A percentile compares a stretch with the other conserved stretches of the same genome.
phyloP scores from a whole-genome alignment of 1,140 invertebrate genomes.

The Tigriopus japonicus region DNA sequence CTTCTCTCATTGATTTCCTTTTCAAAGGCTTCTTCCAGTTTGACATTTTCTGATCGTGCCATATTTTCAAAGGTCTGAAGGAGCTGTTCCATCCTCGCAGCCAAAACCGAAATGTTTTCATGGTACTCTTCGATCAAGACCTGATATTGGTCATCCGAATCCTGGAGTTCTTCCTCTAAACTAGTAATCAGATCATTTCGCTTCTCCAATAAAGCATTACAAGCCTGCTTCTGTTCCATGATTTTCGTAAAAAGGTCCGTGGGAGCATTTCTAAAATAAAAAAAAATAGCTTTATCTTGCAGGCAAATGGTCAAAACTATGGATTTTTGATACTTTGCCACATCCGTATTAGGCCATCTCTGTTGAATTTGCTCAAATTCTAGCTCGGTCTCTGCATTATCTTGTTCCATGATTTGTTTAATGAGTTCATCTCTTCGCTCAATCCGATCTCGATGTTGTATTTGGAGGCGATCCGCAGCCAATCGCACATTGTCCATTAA shows the following conservation, averaged over 20 bases:
- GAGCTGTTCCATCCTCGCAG: slow-evolving; percentile 1
- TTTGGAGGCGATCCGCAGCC: neutral
- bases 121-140: slow-evolving; percentile 2
- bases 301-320: neutral
- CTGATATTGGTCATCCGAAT: slow-evolving; percentile 7
- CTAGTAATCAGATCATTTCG: neutral
- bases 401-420: neutral
- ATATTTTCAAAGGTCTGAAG: neutral
- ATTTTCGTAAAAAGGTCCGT: slow-evolving; percentile 7
- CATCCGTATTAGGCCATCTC: neutral
- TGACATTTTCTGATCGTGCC: neutral
- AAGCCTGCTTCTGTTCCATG: slow-evolving; percentile 10
- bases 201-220: slow-evolving; percentile 2
- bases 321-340: neutral
- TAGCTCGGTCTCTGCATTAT: neutral
- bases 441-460: neutral
- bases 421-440: neutral
- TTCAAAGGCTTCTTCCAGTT: neutral
- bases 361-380: neutral
- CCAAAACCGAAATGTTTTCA: slow-evolving; percentile 6
- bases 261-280: neutral
- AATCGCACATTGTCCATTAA: slow-evolving; percentile 2
- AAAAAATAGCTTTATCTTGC: neutral
- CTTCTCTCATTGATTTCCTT: neutral
- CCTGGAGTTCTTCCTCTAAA: neutral